Evolutionary conservation across 2,113 vertebrate genomes (phyloP).

Genomic region (Litocranius walleri): DNA sequence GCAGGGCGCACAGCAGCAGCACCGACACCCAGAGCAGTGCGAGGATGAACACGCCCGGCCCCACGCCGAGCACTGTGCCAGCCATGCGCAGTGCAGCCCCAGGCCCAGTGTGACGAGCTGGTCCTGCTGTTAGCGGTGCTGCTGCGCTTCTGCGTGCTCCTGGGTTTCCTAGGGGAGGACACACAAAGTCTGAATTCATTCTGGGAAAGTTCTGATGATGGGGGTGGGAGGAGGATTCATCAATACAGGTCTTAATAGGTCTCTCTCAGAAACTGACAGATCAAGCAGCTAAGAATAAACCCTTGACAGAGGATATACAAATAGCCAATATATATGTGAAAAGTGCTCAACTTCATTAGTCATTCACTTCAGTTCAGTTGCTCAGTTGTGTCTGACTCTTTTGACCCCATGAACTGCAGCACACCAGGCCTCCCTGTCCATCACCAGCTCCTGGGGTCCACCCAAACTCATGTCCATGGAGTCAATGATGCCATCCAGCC

Average conservation of each 20-base stretch:
- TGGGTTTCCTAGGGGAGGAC: neutral
- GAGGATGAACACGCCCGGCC: conserved; percentile 85
- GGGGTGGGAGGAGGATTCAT: neutral
- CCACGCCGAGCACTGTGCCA: conserved; percentile 79
- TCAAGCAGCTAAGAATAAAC: neutral
- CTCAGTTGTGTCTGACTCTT: neutral
- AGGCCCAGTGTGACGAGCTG: neutral
- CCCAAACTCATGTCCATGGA: neutral
- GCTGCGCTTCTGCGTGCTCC: neutral
- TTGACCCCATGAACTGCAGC: neutral
- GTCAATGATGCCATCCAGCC: neutral
- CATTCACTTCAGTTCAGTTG: neutral
- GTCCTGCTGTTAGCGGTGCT: neutral
- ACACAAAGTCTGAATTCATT: neutral
- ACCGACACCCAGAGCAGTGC: conserved; percentile 84
- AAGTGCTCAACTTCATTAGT: neutral
- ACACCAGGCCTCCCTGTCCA: neutral
- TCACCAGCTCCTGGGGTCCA: neutral
- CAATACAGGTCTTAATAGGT: neutral
- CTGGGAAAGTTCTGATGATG: neutral
- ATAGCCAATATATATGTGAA: neutral
- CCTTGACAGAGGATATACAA: neutral
- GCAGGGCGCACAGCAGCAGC: conserved; percentile 77
- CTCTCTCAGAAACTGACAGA: neutral
- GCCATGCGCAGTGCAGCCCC: conserved; percentile 71